Base-by-base conservation (phyloP, 2,888 invertebrate genomes). In the Tetragonisca angustula region DNA sequence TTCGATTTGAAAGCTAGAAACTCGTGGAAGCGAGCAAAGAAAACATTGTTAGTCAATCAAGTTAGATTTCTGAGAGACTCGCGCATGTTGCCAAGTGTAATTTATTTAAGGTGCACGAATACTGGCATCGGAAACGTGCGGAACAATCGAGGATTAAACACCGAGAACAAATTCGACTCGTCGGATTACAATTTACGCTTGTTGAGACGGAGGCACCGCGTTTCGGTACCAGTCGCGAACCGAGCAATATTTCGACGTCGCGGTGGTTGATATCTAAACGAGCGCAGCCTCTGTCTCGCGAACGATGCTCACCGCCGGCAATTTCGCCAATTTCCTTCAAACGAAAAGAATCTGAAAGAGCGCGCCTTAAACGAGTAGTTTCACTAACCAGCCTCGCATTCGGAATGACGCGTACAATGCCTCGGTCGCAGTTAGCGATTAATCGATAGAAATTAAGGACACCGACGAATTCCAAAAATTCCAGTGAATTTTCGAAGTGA, bases 191-290 rank as follows among this genome's bases (percentile, higher is more conserved):
- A 84, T 78, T 84, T 78, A 71, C 81, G 69, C 81, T 56, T 43
- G 73, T 50, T 52, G n/a, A 81, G 50, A 67, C 27, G 56, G 59
- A 3, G 21, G 67, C 71, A 72, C 67, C 80, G 43, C 43, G 64
- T 76, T 75, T 65, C 54, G 54, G 70, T 69, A 70, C 70, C 64
- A 50, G 61, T 54, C 67, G 43, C 81, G 49, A 21, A 54, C 24
- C 32, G 36, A 86, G 79, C 73, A 79, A 87, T 79, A 79, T 83
- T 75, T 78, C 80, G 77, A 87, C 73, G 81, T 71, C 85, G 87
- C 83, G 87, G 87, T 87, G 83, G 79, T 74, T 85, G 74, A 88
- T 85, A 88, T 83, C 81, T 75, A 81, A 79, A 79, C 70, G 79
- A 78, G 79, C 79, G 79, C 79, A 50, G 68, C 59, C 36, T 71